Conservation (phyloP, 2,888 invertebrate species). For the Conchocele bisecta region DNA sequence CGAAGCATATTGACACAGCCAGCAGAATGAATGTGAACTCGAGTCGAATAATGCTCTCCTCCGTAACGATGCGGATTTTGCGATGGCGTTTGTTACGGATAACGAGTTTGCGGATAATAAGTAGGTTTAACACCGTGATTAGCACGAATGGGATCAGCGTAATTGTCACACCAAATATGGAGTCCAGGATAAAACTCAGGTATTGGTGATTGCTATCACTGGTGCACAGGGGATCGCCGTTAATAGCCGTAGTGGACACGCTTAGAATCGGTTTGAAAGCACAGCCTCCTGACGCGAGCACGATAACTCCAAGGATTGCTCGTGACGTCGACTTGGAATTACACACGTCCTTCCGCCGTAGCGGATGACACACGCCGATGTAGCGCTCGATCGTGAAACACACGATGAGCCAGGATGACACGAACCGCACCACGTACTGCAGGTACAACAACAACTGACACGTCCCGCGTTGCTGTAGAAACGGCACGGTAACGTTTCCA, state of each 20-base stretch:
- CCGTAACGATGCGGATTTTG: constrained; percentile 64
- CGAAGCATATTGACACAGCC: constrained; percentile 78
- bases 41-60: constrained; percentile 75
- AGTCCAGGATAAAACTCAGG: constrained; percentile 73
- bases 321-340: constrained; percentile 70
- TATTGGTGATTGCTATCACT: constrained; percentile 57
- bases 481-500: constrained; percentile 54
- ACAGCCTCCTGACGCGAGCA: constrained; percentile 62
- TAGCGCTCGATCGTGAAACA: constrained; percentile 79
- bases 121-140: constrained; percentile 74
- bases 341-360: constrained; percentile 73
- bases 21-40: constrained; percentile 79
- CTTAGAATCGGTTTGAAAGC: constrained; percentile 76
- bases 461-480: constrained; percentile 84
- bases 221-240: constrained; percentile 64
- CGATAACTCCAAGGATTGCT: constrained; percentile 65
- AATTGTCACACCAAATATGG: constrained; percentile 74
- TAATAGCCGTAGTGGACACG: constrained; percentile 46
- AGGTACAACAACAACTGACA: constrained; percentile 90
- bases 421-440: constrained; percentile 83
- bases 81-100: constrained; percentile 66
- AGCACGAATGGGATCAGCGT: constrained; percentile 78
- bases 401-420: constrained; percentile 79
- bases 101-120: constrained; percentile 76
- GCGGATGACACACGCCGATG: constrained; percentile 78